phyloP scores from a whole-genome alignment of 2,797 vertebrate species.

The Tokudaia tokunoshimensis region DNA sequence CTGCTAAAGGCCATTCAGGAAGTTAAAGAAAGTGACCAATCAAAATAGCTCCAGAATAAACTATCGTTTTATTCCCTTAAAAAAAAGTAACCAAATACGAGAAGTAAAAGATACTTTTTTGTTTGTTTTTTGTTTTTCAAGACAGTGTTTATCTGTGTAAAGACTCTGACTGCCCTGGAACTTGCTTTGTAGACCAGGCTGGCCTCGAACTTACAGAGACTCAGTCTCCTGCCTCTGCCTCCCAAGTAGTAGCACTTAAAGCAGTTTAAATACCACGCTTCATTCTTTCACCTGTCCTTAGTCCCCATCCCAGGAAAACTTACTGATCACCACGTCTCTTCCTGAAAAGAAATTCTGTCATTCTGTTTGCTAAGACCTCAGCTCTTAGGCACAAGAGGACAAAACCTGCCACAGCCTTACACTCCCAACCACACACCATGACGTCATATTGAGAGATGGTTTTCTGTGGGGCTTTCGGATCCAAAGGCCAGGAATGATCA shows the following conservation, averaged over 20 bases:
- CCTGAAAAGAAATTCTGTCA: constrained; percentile 2
- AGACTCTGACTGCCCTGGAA: neutral
- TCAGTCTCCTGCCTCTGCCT: neutral
- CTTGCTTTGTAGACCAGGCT: neutral
- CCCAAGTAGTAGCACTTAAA: neutral
- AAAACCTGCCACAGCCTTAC: neutral
- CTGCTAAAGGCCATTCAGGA: constrained; percentile 18
- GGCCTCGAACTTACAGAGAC: neutral
- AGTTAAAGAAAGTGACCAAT: constrained; percentile 17
- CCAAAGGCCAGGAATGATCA: neutral
- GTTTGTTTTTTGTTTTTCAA: neutral
- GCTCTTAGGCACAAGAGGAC: neutral
- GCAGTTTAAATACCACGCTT: neutral
- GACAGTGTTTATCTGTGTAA: neutral
- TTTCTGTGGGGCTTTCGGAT: neutral
- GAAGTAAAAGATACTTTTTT: neutral
- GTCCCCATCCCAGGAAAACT: neutral
- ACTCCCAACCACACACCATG: neutral
- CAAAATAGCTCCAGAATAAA: neutral
- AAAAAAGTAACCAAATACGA: neutral
- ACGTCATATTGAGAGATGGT: neutral
- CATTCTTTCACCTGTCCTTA: neutral
- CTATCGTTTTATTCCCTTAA: neutral
- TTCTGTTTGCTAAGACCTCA: constrained; percentile 1
- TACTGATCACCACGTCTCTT: neutral